Evolutionary conservation across 2,888 invertebrate genomes (phyloP), one percentile per base, ranked within the genome.

Genomic region (Dastarcus helophoroides): DNA sequence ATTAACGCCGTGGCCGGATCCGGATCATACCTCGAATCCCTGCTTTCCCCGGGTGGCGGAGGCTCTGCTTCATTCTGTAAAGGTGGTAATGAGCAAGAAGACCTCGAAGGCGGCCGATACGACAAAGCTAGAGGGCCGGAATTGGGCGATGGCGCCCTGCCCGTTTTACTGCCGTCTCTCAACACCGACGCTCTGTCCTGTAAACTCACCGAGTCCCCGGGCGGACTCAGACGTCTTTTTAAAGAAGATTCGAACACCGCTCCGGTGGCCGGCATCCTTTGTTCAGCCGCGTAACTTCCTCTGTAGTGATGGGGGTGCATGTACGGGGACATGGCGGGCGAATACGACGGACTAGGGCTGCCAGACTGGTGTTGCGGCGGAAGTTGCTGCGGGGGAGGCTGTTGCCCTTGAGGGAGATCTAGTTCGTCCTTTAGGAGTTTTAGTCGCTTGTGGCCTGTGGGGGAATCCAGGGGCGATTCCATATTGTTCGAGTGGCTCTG

Each of bases 121-220:
- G 50, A 48, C 35, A 54, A 41, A 34, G 51, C 48, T 47, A 53
- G 42, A 29, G 46, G 50, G 32, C 48, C 49, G n/a, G n/a, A n/a
- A n/a, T n/a, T n/a, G 21, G 66, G 62, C 21, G 68, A 68, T 36
- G 62, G 62, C 25, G 67, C 63, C 41, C 63, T 38, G 52, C 63
- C 51, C n/a, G 50, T 73, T 63, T 76, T 55, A 35, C 52, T 64
- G 19, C 72, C 73, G 50, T 79, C 79, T 34, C 79, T 63, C 44
- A 79, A 54, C 10, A 79, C 79, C 38, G 77, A 77, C 25, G 76
- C 76, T 42, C 78, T 65, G 16, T 78, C 76, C 47, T 77, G 67
- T 21, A 76, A 70, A 7, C 22, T 17, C 56, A 64, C 69, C 56
- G 75, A 65, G 43, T 53, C 62, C 2, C 26, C 24, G 15, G 73